Percentiles rank a stretch among this genome's conserved stretches.
Evolutionary conservation across 2,888 invertebrate genomes (phyloP).

Genomic region (Diaperis boleti): DNA sequence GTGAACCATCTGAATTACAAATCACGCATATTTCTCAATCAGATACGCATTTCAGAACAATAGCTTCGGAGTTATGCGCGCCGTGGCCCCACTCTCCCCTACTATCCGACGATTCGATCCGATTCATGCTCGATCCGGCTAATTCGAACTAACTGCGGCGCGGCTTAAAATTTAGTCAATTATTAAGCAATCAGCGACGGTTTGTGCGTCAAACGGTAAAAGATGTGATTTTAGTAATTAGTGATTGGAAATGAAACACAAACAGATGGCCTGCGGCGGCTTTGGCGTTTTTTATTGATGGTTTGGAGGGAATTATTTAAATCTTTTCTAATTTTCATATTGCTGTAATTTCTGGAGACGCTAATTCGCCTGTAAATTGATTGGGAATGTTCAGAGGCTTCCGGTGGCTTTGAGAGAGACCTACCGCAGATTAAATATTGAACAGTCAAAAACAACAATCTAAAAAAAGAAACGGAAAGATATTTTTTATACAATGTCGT

Average conservation of each 20-base stretch:
- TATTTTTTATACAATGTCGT: no score
- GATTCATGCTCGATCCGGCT: constrained; percentile 20
- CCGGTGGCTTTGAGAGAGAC: no score
- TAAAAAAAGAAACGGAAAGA: no score
- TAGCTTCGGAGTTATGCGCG: constrained; percentile 33
- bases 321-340: no score
- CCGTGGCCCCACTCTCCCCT: constrained; percentile 20
- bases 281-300: not conserved
- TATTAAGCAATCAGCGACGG: constrained; percentile 30
- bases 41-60: constrained; percentile 51
- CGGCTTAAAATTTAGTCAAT: constrained; percentile 31
- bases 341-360: no score
- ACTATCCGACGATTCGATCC: constrained; percentile 19
- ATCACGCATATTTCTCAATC: constrained; percentile 52
- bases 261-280: constrained; percentile 17
- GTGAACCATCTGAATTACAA: constrained; percentile 52
- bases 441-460: no score
- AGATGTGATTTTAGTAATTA: constrained; percentile 23
- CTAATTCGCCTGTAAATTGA: no score
- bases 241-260: constrained; percentile 18
- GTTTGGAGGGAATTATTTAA: no score
- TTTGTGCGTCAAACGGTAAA: constrained; percentile 27
- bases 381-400: no score
- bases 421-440: no score
- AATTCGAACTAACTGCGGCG: constrained; percentile 22